phyloP scores from a whole-genome alignment of 2,888 invertebrate genomes.

The Drosophila monieri region DNA sequence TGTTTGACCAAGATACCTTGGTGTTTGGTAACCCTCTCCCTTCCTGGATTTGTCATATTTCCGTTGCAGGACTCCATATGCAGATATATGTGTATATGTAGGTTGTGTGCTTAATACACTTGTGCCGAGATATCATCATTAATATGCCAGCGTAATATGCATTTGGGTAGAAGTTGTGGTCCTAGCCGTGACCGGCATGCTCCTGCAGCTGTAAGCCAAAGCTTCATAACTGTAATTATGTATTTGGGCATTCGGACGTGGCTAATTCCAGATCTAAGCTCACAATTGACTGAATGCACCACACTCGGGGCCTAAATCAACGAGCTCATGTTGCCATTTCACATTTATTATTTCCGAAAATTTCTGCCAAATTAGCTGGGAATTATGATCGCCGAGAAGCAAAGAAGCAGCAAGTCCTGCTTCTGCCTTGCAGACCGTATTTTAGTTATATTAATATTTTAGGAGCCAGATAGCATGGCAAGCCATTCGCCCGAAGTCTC shows the following conservation, averaged over 20 bases:
- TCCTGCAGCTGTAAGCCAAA: constrained; percentile 34
- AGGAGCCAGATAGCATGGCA: constrained; percentile 13
- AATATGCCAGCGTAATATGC: constrained; percentile 66
- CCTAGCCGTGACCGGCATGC: constrained; percentile 8
- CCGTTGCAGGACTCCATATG: constrained; percentile 6
- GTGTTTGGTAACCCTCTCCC: background rate
- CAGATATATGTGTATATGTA: constrained; percentile 4
- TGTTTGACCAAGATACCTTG: constrained; percentile 25
- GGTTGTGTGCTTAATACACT: constrained; percentile 18
- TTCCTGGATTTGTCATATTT: constrained; percentile 1
- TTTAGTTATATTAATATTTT: constrained; percentile 26
- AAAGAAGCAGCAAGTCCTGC: background rate
- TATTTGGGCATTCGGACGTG: constrained; percentile 43
- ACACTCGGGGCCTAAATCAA: constrained; percentile 34
- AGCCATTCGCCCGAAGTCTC: constrained; percentile 21
- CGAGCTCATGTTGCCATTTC: background rate
- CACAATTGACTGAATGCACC: constrained; percentile 58
- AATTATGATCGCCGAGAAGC: constrained; percentile 11
- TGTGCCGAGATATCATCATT: constrained; percentile 64
- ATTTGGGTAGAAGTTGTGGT: constrained; percentile 60
- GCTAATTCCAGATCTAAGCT: constrained; percentile 34
- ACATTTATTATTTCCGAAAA: constrained; percentile 22
- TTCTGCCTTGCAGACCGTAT: background rate
- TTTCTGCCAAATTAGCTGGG: constrained; percentile 24
- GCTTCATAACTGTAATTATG: constrained; percentile 50